These are phyloP conservation scores for Psittacula cyanocephala DNA, from an alignment of 2,113 vertebrate species.

Conservation along the genomic window DNA sequence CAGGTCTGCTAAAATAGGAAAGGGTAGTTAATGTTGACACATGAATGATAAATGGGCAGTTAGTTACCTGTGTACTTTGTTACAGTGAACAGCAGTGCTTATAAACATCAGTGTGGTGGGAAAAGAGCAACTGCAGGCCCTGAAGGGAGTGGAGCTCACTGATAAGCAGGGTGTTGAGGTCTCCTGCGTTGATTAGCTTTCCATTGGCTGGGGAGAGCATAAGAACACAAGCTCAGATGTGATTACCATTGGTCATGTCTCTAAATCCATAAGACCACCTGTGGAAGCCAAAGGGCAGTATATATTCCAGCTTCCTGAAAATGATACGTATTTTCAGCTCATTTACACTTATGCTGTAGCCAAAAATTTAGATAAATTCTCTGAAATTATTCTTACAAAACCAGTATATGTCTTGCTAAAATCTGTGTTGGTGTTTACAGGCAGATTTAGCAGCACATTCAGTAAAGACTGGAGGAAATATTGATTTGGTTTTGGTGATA, in stretches of 20 bases:
- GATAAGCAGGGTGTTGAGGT: not conserved
- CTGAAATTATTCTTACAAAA: not conserved
- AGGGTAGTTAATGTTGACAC: not conserved
- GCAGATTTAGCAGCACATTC: not conserved
- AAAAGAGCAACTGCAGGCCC: not conserved
- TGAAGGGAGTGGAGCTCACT: not conserved
- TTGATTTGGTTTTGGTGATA: not conserved
- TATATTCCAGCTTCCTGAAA: not conserved
- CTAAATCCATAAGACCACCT: not conserved
- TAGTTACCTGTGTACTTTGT: not conserved
- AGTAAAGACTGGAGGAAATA: not conserved
- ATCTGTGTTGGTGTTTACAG: not conserved
- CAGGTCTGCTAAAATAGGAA: not conserved
- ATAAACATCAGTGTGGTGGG: not conserved
- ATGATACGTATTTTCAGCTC: not conserved
- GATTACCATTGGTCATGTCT: not conserved
- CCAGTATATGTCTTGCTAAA: not conserved
- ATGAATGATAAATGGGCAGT: not conserved
- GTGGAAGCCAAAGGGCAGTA: not conserved
- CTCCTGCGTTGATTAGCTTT: not conserved
- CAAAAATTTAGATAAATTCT: not conserved
- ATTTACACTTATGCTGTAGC: not conserved
- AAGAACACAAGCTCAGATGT: not conserved
- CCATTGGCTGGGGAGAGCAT: not conserved
- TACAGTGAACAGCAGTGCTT: not conserved